A percentile compares a stretch with the other conserved stretches of the same genome.
Evolutionary conservation across 1,140 invertebrate genomes (phyloP).

Genomic region (Bombus sylvicola): DNA sequence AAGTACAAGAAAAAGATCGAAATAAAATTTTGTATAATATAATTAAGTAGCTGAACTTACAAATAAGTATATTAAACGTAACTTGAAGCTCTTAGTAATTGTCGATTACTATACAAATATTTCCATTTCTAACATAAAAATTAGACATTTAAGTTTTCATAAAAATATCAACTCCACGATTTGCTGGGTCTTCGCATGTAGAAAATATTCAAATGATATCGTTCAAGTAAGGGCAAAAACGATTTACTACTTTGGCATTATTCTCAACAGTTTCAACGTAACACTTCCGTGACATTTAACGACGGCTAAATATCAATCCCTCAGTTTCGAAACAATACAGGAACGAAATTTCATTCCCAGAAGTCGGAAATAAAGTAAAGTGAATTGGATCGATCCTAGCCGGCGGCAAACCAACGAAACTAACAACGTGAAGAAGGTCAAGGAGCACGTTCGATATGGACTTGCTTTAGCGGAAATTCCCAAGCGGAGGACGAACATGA

Average conservation of each 20-base stretch:
- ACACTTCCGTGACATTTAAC: not conserved
- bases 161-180: not conserved
- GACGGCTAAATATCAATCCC: not conserved
- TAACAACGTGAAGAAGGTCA: not conserved
- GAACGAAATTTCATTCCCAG: not conserved
- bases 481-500: not conserved
- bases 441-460: not conserved
- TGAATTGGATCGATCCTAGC: not conserved
- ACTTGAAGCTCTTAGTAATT: not conserved
- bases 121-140: not conserved
- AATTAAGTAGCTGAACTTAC: not conserved
- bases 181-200: not conserved
- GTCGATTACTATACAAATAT: no score
- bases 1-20: not conserved
- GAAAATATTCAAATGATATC: not conserved
- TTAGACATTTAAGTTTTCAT: not conserved
- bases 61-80: not conserved
- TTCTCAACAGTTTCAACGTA: not conserved
- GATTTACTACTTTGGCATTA: not conserved
- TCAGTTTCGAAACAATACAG: not conserved
- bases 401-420: not conserved
- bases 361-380: not conserved
- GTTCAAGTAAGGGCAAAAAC: not conserved
- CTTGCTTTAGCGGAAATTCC: not conserved
- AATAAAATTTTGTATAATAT: not conserved